These are phyloP conservation scores for Corythaixoides concolor DNA, from an alignment of 2,113 vertebrate genomes.

Conservation along the genomic window DNA sequence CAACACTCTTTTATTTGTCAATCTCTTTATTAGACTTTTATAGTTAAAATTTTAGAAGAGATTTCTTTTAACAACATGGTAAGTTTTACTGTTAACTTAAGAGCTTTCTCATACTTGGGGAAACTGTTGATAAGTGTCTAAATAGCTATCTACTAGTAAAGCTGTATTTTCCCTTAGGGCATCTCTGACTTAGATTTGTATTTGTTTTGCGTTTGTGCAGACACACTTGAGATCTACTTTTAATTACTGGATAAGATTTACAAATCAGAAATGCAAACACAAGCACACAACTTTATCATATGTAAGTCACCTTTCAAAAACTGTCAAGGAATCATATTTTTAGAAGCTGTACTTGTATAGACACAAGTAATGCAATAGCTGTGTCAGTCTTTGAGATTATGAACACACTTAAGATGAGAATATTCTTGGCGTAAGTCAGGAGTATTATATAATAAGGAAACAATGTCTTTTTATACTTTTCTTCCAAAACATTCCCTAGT, in stretches of 20 bases:
- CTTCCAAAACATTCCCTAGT: constrained; percentile 63
- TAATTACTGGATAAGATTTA: constrained; percentile 47
- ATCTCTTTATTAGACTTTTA: neutral
- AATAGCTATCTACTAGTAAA: neutral
- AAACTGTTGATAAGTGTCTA: neutral
- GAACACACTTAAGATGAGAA: constrained; percentile 30
- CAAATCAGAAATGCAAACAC: constrained; percentile 47
- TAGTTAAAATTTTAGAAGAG: neutral
- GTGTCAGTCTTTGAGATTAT: constrained; percentile 36
- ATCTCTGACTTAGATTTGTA: constrained; percentile 18
- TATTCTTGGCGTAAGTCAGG: constrained; percentile 50
- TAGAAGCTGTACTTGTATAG: constrained; percentile 51
- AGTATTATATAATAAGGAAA: constrained; percentile 70
- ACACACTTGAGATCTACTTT: constrained; percentile 49
- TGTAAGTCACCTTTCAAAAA: constrained; percentile 60
- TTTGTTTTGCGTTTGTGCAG: constrained; percentile 41
- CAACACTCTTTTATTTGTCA: neutral
- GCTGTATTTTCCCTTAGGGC: neutral
- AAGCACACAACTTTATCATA: neutral
- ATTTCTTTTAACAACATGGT: neutral
- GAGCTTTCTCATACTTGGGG: neutral
- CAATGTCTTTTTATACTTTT: constrained; percentile 68
- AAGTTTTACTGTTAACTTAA: neutral
- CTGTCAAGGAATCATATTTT: constrained; percentile 64
- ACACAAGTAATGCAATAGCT: constrained; percentile 58